Evolutionary conservation across 1,140 invertebrate species (phyloP).

Genomic region (Leptoteleia sp.): DNA sequence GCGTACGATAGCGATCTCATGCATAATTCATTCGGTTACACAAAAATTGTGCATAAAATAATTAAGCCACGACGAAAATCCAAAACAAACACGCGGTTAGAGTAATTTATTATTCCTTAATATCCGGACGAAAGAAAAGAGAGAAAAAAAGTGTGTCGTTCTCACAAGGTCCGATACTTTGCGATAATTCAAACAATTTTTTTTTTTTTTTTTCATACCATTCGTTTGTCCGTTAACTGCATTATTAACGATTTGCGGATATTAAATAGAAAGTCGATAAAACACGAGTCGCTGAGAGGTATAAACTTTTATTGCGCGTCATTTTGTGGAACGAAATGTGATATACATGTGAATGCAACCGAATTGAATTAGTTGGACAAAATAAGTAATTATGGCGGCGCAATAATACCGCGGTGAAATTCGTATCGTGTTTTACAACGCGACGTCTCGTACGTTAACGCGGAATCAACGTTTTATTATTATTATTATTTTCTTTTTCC

Average conservation of each 20-base stretch:
- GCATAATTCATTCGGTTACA: too few relatives aligned
- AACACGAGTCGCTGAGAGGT: slow-evolving; percentile 13
- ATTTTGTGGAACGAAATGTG: slow-evolving; percentile 33
- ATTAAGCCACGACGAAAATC: too few relatives aligned
- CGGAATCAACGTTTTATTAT: too few relatives aligned
- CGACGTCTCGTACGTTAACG: slow-evolving; percentile 2
- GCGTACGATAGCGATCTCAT: too few relatives aligned
- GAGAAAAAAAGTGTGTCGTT: slow-evolving; percentile 42
- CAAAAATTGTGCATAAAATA: too few relatives aligned
- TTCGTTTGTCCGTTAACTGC: slow-evolving; percentile 5
- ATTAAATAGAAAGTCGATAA: slow-evolving; percentile 57
- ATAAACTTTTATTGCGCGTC: slow-evolving; percentile 43
- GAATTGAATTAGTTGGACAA: slow-evolving; percentile 28
- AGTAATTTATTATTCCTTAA: too few relatives aligned
- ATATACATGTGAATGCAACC: slow-evolving; percentile 44
- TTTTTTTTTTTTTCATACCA: too few relatives aligned
- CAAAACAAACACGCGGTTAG: too few relatives aligned
- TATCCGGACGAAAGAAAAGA: too few relatives aligned
- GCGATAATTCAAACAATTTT: slow-evolving; percentile 10
- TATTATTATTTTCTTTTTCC: too few relatives aligned
- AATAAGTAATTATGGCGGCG: slow-evolving; percentile 30
- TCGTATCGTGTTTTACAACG: slow-evolving; percentile 25
- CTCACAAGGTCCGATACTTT: slow-evolving; percentile 19
- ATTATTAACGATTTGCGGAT: slow-evolving; percentile 38
- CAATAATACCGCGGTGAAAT: slow-evolving; percentile 38